Evolutionary conservation across 2,797 vertebrate genomes (phyloP).

Genomic region (Falco biarmicus): DNA sequence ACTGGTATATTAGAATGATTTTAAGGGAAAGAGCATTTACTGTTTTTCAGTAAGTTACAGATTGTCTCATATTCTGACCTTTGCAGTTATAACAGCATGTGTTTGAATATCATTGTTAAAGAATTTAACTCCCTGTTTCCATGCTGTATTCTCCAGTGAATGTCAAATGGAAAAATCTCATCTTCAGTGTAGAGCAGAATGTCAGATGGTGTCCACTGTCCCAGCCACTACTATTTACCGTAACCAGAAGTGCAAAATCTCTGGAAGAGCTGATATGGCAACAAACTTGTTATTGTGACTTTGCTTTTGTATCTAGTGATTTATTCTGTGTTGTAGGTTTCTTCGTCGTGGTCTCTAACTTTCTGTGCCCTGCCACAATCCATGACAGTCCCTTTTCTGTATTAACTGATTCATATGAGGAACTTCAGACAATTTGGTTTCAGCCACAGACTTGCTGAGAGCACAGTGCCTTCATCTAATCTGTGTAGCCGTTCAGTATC

Average conservation of each 20-base stretch:
- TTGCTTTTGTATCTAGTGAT: neutral
- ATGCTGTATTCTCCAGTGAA: neutral
- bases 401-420: neutral
- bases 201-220: neutral
- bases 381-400: neutral
- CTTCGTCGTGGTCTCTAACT: neutral
- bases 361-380: neutral
- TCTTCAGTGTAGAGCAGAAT: neutral
- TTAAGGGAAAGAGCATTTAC: neutral
- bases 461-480: neutral
- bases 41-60: neutral
- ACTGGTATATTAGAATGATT: neutral
- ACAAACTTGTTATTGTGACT: neutral
- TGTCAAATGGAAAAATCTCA: neutral
- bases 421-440: neutral
- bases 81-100: rapidly evolving
- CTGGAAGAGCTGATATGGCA: neutral
- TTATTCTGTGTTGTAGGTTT: neutral
- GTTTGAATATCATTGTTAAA: neutral
- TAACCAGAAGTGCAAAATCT: neutral
- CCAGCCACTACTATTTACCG: neutral
- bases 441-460: neutral
- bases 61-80: neutral
- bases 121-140: neutral
- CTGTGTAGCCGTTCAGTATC: neutral